A percentile compares a stretch with the other conserved stretches of the same genome.
phyloP scores from a whole-genome alignment of 2,113 vertebrate genomes.

The Megaptera novaeangliae region DNA sequence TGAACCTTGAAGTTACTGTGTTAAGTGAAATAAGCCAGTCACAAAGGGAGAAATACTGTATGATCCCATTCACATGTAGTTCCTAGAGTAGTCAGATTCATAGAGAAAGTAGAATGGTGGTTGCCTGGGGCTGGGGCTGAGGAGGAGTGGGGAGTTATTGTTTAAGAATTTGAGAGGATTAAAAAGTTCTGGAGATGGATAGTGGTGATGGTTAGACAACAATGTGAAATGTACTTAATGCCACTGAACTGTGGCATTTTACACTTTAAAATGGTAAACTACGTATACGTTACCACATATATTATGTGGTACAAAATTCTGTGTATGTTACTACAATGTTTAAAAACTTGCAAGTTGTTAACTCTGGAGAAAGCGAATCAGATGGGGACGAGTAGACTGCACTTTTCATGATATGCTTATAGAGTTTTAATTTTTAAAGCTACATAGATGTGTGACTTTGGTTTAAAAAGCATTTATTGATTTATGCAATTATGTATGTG shows the following conservation, averaged over 20 bases:
- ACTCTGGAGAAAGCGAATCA: background rate
- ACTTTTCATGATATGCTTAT: background rate
- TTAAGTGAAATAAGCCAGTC: background rate
- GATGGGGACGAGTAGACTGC: background rate
- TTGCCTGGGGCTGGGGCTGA: background rate
- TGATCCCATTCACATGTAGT: background rate
- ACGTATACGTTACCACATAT: background rate
- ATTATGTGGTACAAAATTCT: background rate
- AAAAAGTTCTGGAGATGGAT: background rate
- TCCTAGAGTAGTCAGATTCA: background rate
- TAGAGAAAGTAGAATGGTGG: background rate
- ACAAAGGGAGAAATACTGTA: background rate
- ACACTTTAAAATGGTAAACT: background rate
- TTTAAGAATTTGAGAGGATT: background rate
- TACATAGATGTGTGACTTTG: background rate
- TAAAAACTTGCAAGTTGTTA: background rate
- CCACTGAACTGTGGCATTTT: background rate
- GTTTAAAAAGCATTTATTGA: background rate
- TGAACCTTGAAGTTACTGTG: background rate
- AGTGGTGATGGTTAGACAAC: background rate
- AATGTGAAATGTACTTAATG: background rate
- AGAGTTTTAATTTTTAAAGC: background rate
- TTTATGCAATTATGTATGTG: background rate
- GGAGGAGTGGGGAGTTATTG: background rate
- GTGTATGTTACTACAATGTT: background rate